A percentile compares a stretch with the other conserved stretches of the same genome.
phyloP scores from a whole-genome alignment of 2,797 vertebrate species.

The Cirrhinus molitorella region DNA sequence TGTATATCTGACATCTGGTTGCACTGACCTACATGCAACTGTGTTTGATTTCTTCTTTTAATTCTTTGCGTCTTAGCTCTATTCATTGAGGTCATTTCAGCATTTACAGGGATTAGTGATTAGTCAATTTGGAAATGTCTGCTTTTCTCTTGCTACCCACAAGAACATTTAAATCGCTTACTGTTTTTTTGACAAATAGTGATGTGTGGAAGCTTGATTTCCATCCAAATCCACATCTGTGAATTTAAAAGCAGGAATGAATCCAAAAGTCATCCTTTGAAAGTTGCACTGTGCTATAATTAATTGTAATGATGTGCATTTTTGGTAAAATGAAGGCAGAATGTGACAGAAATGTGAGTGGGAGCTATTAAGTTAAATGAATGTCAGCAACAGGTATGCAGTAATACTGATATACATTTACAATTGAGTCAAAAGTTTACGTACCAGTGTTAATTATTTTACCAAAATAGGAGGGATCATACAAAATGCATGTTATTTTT shows the following conservation, averaged over 20 bases:
- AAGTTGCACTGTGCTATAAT: background rate
- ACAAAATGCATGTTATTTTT: too few relatives aligned
- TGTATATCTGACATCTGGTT: background rate
- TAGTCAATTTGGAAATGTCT: background rate
- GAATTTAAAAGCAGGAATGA: slow-evolving; percentile 5
- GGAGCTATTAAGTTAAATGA: background rate
- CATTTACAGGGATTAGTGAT: background rate
- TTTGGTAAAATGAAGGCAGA: background rate
- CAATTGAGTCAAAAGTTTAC: too few relatives aligned
- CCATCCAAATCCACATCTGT: background rate
- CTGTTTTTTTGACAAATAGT: background rate
- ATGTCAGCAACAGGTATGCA: background rate
- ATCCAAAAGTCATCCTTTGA: background rate
- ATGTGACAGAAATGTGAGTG: background rate
- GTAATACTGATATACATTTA: background rate
- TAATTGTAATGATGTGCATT: background rate
- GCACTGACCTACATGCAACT: background rate
- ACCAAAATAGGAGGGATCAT: too few relatives aligned
- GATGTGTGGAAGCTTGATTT: background rate
- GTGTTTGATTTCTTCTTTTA: background rate
- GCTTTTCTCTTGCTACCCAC: background rate
- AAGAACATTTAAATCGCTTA: background rate
- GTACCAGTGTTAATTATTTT: too few relatives aligned
- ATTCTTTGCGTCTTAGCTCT: background rate
- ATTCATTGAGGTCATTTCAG: background rate